Evolutionary conservation across 2,113 vertebrate genomes (phyloP), one percentile per base, ranked within the genome.

Genomic region (Tachuris rubrigastra): DNA sequence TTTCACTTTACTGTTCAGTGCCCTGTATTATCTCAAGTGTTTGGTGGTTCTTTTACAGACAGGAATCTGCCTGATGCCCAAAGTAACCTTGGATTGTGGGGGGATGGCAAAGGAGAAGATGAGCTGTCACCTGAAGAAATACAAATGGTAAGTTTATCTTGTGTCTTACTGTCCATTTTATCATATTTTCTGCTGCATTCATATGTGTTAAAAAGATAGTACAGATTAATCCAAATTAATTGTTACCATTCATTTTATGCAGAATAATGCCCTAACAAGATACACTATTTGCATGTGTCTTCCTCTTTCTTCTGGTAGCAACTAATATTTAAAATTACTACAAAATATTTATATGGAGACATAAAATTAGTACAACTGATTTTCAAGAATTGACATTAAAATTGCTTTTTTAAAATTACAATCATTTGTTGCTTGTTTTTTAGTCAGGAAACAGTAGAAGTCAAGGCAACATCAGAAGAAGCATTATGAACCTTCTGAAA

Each of bases 81-180:
- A 2, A 96, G 96, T 83, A 97, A 98, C 35, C 74, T 97, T 78
- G 98, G 98, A 71, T 86, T 97, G 44, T 99, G 99, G 99, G 98
- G 98, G 52, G 99, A 99, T 2, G 72, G 97, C 82, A 97, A 81
- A 95, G 98, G 98, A 56, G 99, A 99, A 87, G 99, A 99, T 13
- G 99, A 99, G 53, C 96, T 99, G 18, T 99, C 99, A 59, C 98
- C 99, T 30, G 99, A 99, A 96, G 99, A 99, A 96, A 99, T 99
- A 96, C 99, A 99, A 93, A 99, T 99, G 99, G 99, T 99, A 98
- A 62, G 96, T 89, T 18, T 52, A 1, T 20, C 55, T 80, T 85
- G 21, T 55, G 20, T 66, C n/a, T 67, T 18, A 0, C 5, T 79
- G 23, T 35, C 25, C 4, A 2, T 83, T 83, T 74, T 52, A 35